Base-by-base conservation (phyloP, 1,140 invertebrate genomes). In the Homarus americanus region DNA sequence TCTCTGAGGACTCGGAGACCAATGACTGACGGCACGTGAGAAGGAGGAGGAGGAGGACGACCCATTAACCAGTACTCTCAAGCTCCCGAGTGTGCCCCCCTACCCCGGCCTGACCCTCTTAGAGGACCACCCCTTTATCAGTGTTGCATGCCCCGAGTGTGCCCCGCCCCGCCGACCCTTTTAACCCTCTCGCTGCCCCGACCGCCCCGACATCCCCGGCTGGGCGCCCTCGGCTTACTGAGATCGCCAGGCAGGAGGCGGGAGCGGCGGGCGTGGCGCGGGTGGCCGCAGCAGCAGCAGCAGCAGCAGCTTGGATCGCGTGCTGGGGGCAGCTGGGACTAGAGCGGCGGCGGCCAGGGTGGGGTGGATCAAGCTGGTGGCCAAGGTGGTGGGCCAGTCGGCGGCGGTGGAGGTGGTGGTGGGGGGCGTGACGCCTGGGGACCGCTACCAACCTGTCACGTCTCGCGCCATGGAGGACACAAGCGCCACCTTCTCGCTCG, bases 311-410 rank as follows among this genome's bases (percentile, higher is more conserved):
- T 38, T 17, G 2, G 24, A 32, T 0, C 72, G 28, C 44, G 44
- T 34, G 79, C 34, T 34, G 73, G 73, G 34, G 9, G 73, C 38
- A 15, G 15, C 32, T n/a, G 44, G 36, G 34, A 66, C 24, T 20
- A 28, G 41, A 34, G 7, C 5, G 17, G 15, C n/a, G 9, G 12
- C 41, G 41, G 49, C 32, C 38, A 36, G 84, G 20, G 73, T 41
- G 72, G 44, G 41, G 10, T 86, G 72, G 75, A 75, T 44, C 85
- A 87, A 78, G 38, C 85, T 78, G 85, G 72, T 87, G 85, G 85
- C 72, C 85, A 87, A 87, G 73, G 85, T 87, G 85, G 85, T 87
- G 85, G 85, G 85, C 36, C 85, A 87, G 49, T 87, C 85, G 75
- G 84, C 84, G 41, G 49, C 84, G 41, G 84, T 75, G 69, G 84